phyloP scores from a whole-genome alignment of 37 sponge, comb jelly and placozoan species.

The Amphimedon queenslandica region DNA sequence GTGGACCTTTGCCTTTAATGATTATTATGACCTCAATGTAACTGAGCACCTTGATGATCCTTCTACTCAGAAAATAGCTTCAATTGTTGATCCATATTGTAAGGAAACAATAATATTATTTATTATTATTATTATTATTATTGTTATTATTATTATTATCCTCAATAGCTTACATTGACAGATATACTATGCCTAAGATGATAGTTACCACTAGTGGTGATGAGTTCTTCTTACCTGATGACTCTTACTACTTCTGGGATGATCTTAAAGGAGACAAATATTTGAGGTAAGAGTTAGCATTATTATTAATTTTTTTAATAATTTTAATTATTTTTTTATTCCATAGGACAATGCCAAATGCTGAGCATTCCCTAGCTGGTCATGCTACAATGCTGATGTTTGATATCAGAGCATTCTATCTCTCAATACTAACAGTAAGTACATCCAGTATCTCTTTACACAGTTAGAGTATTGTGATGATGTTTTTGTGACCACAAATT shows the following conservation, averaged over 20 bases:
- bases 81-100: conserved; percentile 80
- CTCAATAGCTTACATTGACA: conserved; percentile 54
- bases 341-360: conserved; percentile 77
- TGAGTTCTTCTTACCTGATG: conserved; percentile 90
- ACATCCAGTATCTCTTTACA: background rate
- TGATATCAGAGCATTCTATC: conserved; percentile 43
- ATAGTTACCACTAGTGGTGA: conserved; percentile 81
- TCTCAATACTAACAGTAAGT: conserved; percentile 53
- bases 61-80: conserved; percentile 18
- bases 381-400: conserved; percentile 38
- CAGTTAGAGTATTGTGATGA: too few relatives aligned
- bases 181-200: conserved; percentile 81
- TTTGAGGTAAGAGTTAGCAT: conserved; percentile 37
- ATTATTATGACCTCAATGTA: conserved; percentile 71
- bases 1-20: conserved; percentile 92
- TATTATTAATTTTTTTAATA: background rate
- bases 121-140: background rate
- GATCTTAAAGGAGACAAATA: conserved; percentile 63
- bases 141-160: background rate
- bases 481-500: too few relatives aligned
- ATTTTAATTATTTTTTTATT: background rate
- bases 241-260: conserved; percentile 80
- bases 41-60: conserved; percentile 63
- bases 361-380: conserved; percentile 78
- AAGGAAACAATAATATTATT: background rate